Evolutionary conservation across 2,888 invertebrate genomes (phyloP), one percentile per base, ranked within the genome.

Genomic region (Drosophila limbata): DNA sequence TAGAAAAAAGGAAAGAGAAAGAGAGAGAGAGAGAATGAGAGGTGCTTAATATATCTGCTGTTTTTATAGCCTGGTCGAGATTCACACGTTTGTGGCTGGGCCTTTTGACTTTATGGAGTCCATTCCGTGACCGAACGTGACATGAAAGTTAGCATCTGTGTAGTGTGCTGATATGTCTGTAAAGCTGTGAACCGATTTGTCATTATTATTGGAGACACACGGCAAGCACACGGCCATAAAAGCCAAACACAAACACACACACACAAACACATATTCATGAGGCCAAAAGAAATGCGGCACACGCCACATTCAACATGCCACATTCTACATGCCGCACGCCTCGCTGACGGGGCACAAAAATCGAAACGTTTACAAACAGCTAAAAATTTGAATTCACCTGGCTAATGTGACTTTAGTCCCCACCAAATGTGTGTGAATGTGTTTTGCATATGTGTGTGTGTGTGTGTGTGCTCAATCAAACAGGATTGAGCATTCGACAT

Each of bases 101-200:
- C 85, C 81, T 84, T 86, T 83, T n/a, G 73, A 77, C 73, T 84
- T 84, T 88, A 84, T 88, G 78, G 63, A 85, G 84, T 80, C 77
- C 63, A 84, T 88, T 82, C 65, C 51, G 70, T 66, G 73, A 82
- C 66, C 53, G 80, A 70, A 82, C 82, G 82, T 82, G 82, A 82
- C 82, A 76, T 87, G 80, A 82, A 82, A 76, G 79, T 66, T 51
- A 40, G 39, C 44, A 51, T 45, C 69, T 55, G 67, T 44, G 51
- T 66, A 55, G 45, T 40, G 42, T 55, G 37, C 37, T 53, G 25
- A 31, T 42, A 37, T 52, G 45, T n/a, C 33, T 17, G 45, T 19
- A 35, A 40, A 61, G 74, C 78, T 65, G 79, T 68, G 80, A 88
- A 85, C 83, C 88, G 83, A 83, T 83, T 83, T 83, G 88, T 83